phyloP scores from a whole-genome alignment of 1,140 invertebrate species.

The Ostrea denselamellosa region DNA sequence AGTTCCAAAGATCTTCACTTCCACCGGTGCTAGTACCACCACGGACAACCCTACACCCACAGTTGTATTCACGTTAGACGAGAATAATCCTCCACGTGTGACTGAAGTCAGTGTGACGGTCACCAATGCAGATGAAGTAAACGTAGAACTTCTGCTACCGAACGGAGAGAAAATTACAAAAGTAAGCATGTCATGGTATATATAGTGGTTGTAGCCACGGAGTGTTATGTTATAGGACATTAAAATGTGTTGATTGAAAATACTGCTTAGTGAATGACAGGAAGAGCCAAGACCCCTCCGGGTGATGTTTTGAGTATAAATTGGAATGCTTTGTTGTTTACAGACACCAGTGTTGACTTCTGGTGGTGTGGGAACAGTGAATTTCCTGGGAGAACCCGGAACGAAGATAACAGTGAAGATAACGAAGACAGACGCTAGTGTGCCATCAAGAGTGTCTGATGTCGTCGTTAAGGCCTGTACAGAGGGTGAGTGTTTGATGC shows the following conservation, averaged over 20 bases:
- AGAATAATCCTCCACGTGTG: neutral
- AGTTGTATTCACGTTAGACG: neutral
- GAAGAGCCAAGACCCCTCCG: too few relatives aligned
- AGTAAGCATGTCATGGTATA: too few relatives aligned
- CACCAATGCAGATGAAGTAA: neutral
- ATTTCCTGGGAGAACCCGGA: neutral
- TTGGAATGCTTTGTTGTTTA: neutral
- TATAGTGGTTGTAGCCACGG: too few relatives aligned
- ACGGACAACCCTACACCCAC: neutral
- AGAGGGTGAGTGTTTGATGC: neutral
- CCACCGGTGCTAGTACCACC: neutral
- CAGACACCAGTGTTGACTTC: neutral
- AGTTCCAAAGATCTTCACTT: neutral
- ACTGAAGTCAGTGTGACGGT: neutral
- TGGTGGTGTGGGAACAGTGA: neutral
- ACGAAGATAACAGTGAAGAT: neutral
- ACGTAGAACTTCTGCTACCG: neutral
- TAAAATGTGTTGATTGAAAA: too few relatives aligned
- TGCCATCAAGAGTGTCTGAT: neutral
- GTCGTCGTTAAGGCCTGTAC: neutral
- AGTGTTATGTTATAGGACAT: too few relatives aligned
- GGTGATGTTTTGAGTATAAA: too few relatives aligned
- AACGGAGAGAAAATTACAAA: neutral
- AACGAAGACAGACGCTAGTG: neutral
- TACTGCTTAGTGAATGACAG: too few relatives aligned